Evolutionary conservation across 2,797 vertebrate species (phyloP).

Genomic region (Centroberyx gerrardi): DNA sequence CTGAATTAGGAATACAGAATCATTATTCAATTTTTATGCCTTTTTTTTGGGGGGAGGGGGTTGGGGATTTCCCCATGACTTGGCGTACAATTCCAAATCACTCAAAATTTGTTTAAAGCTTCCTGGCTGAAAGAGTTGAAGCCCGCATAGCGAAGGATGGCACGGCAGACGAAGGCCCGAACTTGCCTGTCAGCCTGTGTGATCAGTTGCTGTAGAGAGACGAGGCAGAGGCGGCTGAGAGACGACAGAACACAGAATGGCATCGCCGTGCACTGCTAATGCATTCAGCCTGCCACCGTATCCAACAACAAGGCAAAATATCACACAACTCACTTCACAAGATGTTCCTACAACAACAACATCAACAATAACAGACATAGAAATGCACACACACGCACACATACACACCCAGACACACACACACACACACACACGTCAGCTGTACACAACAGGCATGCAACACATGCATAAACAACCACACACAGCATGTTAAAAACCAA

Average conservation of each 20-base stretch:
- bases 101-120: conserved; percentile 72
- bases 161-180: conserved; percentile 77
- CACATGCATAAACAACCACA: conserved; percentile 80
- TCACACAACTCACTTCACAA: conserved; percentile 84
- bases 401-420: conserved; percentile 40
- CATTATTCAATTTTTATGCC: conserved; percentile 40
- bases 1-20: conserved; percentile 37
- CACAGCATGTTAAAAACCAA: conserved; percentile 72
- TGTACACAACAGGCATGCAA: conserved; percentile 58
- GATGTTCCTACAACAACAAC: conserved; percentile 80
- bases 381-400: conserved; percentile 45
- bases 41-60: conserved; percentile 34
- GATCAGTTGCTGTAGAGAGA: conserved; percentile 80
- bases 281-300: conserved; percentile 83
- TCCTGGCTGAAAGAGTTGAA: conserved; percentile 67
- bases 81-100: conserved; percentile 57
- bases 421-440: conserved; percentile 61
- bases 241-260: conserved; percentile 81
- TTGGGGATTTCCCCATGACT: conserved; percentile 63
- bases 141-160: conserved; percentile 66
- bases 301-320: conserved; percentile 83
- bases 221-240: conserved; percentile 80
- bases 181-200: conserved; percentile 84
- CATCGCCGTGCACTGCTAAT: conserved; percentile 75
- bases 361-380: conserved; percentile 72